Conservation (phyloP, 2,888 invertebrate species). For the Silvanus unidentatus region DNA sequence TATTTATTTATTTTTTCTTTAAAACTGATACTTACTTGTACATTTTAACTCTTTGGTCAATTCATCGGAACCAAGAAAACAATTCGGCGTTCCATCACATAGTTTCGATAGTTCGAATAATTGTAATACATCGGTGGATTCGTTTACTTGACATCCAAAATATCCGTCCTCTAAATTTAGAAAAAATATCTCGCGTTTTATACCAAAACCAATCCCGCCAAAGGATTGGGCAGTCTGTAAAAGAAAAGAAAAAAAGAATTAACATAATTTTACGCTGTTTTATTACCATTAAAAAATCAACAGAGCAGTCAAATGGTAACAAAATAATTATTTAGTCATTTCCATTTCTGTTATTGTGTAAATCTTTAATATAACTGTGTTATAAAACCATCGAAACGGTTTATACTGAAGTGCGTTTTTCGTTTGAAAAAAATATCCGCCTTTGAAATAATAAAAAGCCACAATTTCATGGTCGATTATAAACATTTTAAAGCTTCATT, state of each 20-base stretch:
- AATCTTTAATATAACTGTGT: too few relatives aligned
- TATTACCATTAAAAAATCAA: too few relatives aligned
- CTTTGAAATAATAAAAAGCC: too few relatives aligned
- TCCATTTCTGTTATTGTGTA: too few relatives aligned
- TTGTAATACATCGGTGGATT: constrained; percentile 91
- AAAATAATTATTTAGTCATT: too few relatives aligned
- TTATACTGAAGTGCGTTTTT: too few relatives aligned
- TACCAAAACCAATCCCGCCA: constrained; percentile 75
- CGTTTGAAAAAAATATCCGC: too few relatives aligned
- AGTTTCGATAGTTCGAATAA: constrained; percentile 90
- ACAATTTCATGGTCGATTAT: too few relatives aligned
- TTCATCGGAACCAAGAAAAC: constrained; percentile 90
- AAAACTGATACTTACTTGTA: constrained; percentile 72
- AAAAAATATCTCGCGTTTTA: constrained; percentile 91
- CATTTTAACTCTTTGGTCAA: constrained; percentile 84
- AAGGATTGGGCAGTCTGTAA: constrained; percentile 71
- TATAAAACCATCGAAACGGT: too few relatives aligned
- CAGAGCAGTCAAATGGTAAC: too few relatives aligned
- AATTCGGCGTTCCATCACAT: constrained; percentile 86
- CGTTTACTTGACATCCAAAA: constrained; percentile 96
- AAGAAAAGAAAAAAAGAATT: constrained; percentile 29
- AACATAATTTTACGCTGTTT: constrained; percentile 2
- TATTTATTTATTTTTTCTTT: too few relatives aligned
- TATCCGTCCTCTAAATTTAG: constrained; percentile 95
- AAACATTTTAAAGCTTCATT: too few relatives aligned